phyloP scores from a whole-genome alignment of 2,888 invertebrate species.

The Himalopsyche japonica region DNA sequence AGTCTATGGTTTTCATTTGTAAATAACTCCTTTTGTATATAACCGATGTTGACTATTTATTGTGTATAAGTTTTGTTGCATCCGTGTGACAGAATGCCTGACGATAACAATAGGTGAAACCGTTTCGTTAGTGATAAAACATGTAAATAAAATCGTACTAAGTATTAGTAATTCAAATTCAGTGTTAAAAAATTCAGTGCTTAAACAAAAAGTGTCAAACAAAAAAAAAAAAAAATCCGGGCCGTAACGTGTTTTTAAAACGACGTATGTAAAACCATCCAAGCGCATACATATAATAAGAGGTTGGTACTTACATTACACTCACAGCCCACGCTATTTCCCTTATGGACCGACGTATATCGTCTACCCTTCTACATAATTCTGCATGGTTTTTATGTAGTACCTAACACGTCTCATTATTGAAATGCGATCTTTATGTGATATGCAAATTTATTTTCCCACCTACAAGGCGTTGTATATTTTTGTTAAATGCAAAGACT shows the following conservation, averaged over 20 bases:
- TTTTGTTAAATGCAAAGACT: too few species aligned
- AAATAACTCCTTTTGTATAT: too few species aligned
- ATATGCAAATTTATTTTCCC: background rate
- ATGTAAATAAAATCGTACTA: too few species aligned
- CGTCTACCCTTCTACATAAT: background rate
- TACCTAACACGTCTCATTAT: slow-evolving; percentile 10
- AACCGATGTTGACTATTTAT: too few species aligned
- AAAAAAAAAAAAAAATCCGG: background rate
- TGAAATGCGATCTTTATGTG: slow-evolving; percentile 17
- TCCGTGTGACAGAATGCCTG: too few species aligned
- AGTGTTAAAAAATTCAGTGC: too few species aligned
- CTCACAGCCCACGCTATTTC: background rate
- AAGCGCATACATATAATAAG: background rate
- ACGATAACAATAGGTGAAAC: too few species aligned
- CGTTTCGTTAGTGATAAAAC: too few species aligned
- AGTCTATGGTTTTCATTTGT: too few species aligned
- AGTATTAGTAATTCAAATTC: too few species aligned
- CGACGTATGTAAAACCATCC: background rate
- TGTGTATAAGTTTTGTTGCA: too few species aligned
- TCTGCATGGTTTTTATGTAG: background rate
- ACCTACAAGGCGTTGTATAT: background rate
- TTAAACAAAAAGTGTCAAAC: too few species aligned
- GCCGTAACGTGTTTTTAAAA: background rate
- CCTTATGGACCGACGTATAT: background rate
- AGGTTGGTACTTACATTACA: background rate